Evolutionary conservation across 2,797 vertebrate genomes (phyloP), one percentile per base, ranked within the genome.

Genomic region (Gymnocypris eckloni): DNA sequence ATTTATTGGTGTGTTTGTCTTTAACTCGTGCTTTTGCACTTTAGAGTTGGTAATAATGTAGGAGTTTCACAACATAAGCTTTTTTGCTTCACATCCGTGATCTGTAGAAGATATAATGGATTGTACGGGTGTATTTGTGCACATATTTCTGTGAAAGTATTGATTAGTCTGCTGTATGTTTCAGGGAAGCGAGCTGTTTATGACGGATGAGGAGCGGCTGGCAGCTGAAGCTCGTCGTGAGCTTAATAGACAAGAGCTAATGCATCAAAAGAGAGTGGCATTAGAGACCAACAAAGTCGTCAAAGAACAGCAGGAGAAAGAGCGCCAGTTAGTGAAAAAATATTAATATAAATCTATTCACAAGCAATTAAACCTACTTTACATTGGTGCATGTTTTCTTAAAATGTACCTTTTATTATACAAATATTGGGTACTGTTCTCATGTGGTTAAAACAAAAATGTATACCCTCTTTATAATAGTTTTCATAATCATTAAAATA

Each of bases 281-380:
- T 91, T 99, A 93, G 98, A 99, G 90, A 98, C 97, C 87, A 99
- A 98, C 93, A 99, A 98, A 93, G 97, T 99, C 90, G 52, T 98
- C 87, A 99, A 98, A 92, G 98, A 99, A 86, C 98, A 99, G 92
- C 97, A 98, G 90, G 97, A 98, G 93, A 98, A 96, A 92, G 98
- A 99, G 92, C 95, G 94, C 88, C 90, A 96, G 98, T 99, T 93
- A 97, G 98, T 95, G 72, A 52, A 79, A 67, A 75, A 81, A 71
- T n/a, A 50, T 6, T 6, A 39, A 6, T 6, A 39, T n/a, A 39
- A 41, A 41, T 6, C 1, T 72, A 77, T 80, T 71, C 25, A 61
- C 25, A 54, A 37, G 7, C 64, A 9, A 1, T 28, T 28, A 48
- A 48, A 73, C n/a, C 7, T 73, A 28, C 12, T n/a, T n/a, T n/a